phyloP scores from a whole-genome alignment of 2,888 invertebrate genomes.

The Deroplatys truncata region DNA sequence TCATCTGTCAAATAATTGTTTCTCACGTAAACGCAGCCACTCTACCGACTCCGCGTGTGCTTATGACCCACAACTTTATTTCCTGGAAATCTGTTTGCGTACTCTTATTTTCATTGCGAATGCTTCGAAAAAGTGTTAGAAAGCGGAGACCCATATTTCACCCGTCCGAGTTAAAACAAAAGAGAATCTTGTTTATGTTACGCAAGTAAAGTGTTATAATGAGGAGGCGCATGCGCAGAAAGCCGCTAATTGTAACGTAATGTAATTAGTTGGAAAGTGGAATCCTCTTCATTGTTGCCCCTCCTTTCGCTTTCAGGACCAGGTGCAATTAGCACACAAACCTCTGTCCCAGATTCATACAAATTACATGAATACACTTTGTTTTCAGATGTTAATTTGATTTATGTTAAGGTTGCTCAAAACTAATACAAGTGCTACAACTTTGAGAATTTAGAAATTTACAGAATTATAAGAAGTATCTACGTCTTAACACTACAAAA shows the following conservation, averaged over 20 bases:
- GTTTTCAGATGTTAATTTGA: neutral
- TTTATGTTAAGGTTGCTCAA: neutral
- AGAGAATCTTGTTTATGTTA: neutral
- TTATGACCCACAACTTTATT: neutral
- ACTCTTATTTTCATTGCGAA: neutral
- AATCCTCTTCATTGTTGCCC: neutral
- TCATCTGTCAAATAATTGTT: too few species aligned
- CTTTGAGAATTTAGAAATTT: too few species aligned
- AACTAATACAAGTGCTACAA: too few species aligned
- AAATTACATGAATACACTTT: neutral
- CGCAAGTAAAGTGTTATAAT: neutral
- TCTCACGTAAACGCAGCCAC: too few species aligned
- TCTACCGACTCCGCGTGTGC: too few species aligned
- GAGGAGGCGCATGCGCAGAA: neutral
- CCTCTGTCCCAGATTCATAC: neutral
- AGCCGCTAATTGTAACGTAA: constrained; percentile 2
- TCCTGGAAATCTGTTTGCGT: neutral
- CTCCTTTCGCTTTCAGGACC: neutral
- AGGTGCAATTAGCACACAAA: neutral
- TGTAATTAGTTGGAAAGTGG: constrained; percentile 10
- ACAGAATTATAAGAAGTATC: too few species aligned
- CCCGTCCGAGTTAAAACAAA: neutral
- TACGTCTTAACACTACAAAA: too few species aligned
- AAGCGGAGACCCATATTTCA: neutral
- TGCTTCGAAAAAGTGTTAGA: neutral